A percentile compares a stretch with the other conserved stretches of the same genome.
These are phyloP conservation scores for Protobothrops mucrosquamatus DNA, from an alignment of 2,113 vertebrate species.

Conservation along the genomic window DNA sequence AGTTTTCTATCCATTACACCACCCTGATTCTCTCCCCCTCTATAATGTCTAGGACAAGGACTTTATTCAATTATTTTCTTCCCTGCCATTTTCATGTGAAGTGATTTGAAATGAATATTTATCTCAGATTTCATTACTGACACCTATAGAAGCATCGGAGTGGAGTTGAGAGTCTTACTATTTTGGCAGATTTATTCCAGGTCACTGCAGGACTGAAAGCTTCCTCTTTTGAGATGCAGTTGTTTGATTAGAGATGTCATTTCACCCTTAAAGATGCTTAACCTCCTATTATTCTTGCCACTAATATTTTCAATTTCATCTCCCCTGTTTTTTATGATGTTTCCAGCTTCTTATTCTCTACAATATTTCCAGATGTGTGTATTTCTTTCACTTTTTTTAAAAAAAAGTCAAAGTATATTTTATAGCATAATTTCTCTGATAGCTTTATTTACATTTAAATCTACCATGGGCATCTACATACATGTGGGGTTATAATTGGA, in stretches of 20 bases:
- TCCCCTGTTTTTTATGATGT: neutral
- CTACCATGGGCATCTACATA: neutral
- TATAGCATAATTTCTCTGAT: neutral
- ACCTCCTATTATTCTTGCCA: neutral
- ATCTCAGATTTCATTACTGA: neutral
- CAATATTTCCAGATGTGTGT: neutral
- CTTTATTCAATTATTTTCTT: neutral
- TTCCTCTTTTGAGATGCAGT: neutral
- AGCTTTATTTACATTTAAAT: neutral
- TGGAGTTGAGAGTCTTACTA: neutral
- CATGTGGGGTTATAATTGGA: neutral
- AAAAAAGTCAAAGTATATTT: neutral
- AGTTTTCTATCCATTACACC: neutral
- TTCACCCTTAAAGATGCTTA: neutral
- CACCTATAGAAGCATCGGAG: slow-evolving; percentile 10
- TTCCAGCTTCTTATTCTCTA: neutral
- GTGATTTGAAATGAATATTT: neutral
- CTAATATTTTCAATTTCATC: neutral
- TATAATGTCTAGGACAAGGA: neutral
- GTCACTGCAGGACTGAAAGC: neutral
- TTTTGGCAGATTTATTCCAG: neutral
- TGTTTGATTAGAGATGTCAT: neutral
- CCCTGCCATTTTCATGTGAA: neutral
- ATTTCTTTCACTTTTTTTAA: neutral
- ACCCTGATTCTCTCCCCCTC: neutral